Evolutionary conservation across 1,140 invertebrate genomes (phyloP), one percentile per base, ranked within the genome.

Genomic region (Anagrus nilaparvatae): DNA sequence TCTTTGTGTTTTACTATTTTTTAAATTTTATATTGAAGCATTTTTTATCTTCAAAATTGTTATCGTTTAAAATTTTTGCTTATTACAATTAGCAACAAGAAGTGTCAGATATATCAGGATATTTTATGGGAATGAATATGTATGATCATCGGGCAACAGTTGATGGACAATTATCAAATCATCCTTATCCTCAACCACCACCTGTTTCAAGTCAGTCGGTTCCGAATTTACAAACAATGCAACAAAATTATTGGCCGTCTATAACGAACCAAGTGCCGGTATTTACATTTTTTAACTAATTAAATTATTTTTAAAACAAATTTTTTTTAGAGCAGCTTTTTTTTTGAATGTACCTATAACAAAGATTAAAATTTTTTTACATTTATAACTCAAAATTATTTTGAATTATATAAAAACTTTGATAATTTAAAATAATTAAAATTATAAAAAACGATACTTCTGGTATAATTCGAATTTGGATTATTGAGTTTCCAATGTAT

Each of bases 51-150:
- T 37, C 16, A 31, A 37, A 30, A 34, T n/a, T 24, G n/a, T 45
- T 4, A 32, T 27, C 18, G 13, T 5, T 45, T 24, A 19, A 33
- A 24, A n/a, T n/a, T 20, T 19, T 33, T 46, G 3, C 23, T 43
- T 39, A 8, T n/a, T 38, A 23, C 23, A n/a, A n/a, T n/a, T n/a
- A n/a, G n/a, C n/a, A n/a, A n/a, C 43, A 65, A 52, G 63, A 68
- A 23, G 52, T 60, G 14, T 52, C 60, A 3, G 65, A 68, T 37
- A 44, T 67, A 24, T 61, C 65, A 6, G 59, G 63, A 16, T 67
- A 63, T 43, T 67, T 66, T 39, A 59, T 66, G 56, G 63, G 65
- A 2, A 63, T 68, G 60, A 65, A 62, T 46, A 51, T 68, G 16
- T 65, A 66, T 33, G 63, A 66, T 31, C 63, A 63, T 35, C 49